Base-by-base conservation (phyloP, 2,888 invertebrate genomes). In the Ochropacha duplaris region DNA sequence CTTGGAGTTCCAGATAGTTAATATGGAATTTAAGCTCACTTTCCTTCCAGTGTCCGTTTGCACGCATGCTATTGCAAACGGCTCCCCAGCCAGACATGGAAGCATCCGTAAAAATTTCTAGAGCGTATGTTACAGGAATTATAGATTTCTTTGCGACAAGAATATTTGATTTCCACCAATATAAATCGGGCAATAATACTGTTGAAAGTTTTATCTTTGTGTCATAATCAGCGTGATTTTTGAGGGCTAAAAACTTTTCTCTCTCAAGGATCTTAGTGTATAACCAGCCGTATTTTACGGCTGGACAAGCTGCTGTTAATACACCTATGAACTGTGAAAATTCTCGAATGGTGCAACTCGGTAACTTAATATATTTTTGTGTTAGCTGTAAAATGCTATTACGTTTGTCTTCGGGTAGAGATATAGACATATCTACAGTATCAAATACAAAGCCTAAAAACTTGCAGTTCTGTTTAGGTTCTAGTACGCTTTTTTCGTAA, bases 181-280 rank as follows among this genome's bases (percentile, higher is more conserved):
- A n/a, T 11, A 49, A 22, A 49, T 49, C 49, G 1, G 49, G 11
- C 24, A 49, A 9, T 22, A 49, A 12, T 12, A 0, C 5, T 4
- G 9, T 22, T 6, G 49, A 22, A 4, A 11, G 49, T 22, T 24
- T 54, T 2, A 54, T n/a, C 11, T 54, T 54, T 24, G 14, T 8
- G 14, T 39, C 44, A 24, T 54, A 54, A 24, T 54, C 24, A 22
- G 22, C 16, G 22, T 36, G 5, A 6, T 36, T 34, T 36, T 36
- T 22, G 22, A 54, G 36, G 14, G 54, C 54, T 5, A 54, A 4
- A 36, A 22, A 54, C 22, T 54, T 54, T 12, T 19, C 36, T 26
- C 54, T 22, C 36, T 64, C 59, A 6, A 64, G 50, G 4, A 2
- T 22, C 50, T 61, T 61, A 4, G 61, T 64, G 36, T 61, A 60